These are phyloP conservation scores for Orchesellides sinensis DNA, from an alignment of 2,888 invertebrate genomes.

Conservation along the genomic window DNA sequence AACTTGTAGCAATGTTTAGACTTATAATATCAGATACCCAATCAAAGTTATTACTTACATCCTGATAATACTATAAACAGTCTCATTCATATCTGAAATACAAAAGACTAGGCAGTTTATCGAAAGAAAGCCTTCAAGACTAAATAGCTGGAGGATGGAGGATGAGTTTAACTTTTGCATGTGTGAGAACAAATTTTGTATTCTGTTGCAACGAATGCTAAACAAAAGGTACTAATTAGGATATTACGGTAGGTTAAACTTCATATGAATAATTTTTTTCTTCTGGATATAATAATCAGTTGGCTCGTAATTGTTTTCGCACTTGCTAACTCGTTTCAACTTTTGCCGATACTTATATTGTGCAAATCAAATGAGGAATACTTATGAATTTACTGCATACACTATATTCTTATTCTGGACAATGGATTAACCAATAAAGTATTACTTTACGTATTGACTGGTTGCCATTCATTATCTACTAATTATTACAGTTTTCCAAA, in stretches of 20 bases:
- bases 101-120: no score
- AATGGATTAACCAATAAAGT: no score
- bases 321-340: not conserved
- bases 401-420: not conserved
- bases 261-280: not conserved
- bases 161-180: not conserved
- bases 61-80: not conserved
- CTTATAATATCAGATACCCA: not conserved
- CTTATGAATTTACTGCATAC: not conserved
- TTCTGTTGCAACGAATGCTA: not conserved
- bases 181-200: slow-evolving; percentile 8
- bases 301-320: slow-evolving; percentile 8
- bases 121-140: not conserved
- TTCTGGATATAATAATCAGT: not conserved
- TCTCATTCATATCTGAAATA: not conserved
- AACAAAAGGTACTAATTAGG: slow-evolving; percentile 16
- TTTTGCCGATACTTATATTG: not conserved
- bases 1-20: no score
- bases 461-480: not conserved
- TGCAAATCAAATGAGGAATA: not conserved
- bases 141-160: not conserved
- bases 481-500: not conserved
- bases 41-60: not conserved
- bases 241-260: not conserved
- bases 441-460: not conserved